A percentile compares a stretch with the other conserved stretches of the same genome.
These are phyloP conservation scores for Oryzias celebensis DNA, from an alignment of 2,113 vertebrate genomes.

Conservation along the genomic window DNA sequence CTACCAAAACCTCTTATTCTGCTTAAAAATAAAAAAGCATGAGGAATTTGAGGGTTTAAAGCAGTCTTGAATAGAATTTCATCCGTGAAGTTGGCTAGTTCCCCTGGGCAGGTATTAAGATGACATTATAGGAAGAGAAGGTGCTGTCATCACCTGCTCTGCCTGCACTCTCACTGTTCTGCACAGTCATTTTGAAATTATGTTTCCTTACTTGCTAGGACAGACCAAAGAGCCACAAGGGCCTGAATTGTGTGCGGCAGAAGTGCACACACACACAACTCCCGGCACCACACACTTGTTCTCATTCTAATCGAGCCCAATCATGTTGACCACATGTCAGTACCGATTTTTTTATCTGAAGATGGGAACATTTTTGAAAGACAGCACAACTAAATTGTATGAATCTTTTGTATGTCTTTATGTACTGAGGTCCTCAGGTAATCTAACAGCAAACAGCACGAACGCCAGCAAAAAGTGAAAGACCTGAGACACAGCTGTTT, in stretches of 20 bases:
- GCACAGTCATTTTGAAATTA: slow-evolving; percentile 2
- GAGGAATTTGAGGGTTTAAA: slow-evolving; percentile 4
- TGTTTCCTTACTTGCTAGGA: background rate
- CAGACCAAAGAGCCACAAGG: background rate
- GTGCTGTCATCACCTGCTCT: slow-evolving; percentile 43
- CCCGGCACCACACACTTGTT: background rate
- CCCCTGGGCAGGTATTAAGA: slow-evolving; percentile 34
- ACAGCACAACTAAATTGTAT: no score
- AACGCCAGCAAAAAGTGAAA: no score
- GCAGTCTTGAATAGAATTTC: slow-evolving; percentile 38
- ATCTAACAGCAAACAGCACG: no score
- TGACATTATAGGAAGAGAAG: slow-evolving; percentile 37
- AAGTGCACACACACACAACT: background rate
- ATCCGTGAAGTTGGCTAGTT: slow-evolving; percentile 28
- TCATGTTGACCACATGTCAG: background rate
- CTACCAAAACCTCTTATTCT: background rate
- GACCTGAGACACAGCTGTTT: no score
- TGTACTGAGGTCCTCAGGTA: no score
- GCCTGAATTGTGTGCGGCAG: background rate
- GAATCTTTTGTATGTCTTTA: no score
- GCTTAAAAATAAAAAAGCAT: background rate
- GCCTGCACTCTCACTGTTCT: slow-evolving; percentile 1
- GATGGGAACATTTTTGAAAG: no score
- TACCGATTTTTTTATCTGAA: background rate
- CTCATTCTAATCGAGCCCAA: background rate